phyloP scores from a whole-genome alignment of 37 sponge, comb jelly and placozoan species.

The Halisarca cf. caerulea region DNA sequence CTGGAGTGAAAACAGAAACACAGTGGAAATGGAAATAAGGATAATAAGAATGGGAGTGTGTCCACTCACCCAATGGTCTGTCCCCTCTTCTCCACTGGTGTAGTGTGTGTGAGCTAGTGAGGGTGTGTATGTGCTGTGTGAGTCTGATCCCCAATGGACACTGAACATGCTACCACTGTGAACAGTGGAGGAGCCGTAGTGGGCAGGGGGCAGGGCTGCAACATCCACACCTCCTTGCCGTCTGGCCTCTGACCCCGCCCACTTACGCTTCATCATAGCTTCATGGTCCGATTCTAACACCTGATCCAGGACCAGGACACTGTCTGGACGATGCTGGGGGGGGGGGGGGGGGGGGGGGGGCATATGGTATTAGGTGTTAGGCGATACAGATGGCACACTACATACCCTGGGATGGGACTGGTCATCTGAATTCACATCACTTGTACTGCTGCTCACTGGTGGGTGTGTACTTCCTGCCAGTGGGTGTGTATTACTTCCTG shows the following conservation, averaged over 20 bases:
- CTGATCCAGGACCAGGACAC: slow-evolving; percentile 1
- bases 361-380: too few relatives aligned
- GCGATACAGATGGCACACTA: too few relatives aligned
- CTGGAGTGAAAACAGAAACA: too few relatives aligned
- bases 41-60: too few relatives aligned
- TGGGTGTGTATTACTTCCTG: too few relatives aligned
- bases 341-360: background rate
- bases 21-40: too few relatives aligned
- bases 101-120: background rate
- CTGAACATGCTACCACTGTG: slow-evolving; percentile 5
- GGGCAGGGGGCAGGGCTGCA: background rate
- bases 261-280: background rate
- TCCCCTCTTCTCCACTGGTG: background rate
- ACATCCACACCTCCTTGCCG: slow-evolving; percentile 7
- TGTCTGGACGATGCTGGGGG: background rate
- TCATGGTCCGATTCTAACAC: background rate
- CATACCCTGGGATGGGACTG: too few relatives aligned
- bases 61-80: too few relatives aligned
- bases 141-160: slow-evolving; percentile 4
- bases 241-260: background rate
- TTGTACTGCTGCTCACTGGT: too few relatives aligned
- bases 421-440: too few relatives aligned
- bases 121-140: background rate
- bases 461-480: too few relatives aligned
- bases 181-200: slow-evolving; percentile 6